These are phyloP conservation scores for Microctonus hyperodae DNA, from an alignment of 2,888 invertebrate species.

Conservation along the genomic window DNA sequence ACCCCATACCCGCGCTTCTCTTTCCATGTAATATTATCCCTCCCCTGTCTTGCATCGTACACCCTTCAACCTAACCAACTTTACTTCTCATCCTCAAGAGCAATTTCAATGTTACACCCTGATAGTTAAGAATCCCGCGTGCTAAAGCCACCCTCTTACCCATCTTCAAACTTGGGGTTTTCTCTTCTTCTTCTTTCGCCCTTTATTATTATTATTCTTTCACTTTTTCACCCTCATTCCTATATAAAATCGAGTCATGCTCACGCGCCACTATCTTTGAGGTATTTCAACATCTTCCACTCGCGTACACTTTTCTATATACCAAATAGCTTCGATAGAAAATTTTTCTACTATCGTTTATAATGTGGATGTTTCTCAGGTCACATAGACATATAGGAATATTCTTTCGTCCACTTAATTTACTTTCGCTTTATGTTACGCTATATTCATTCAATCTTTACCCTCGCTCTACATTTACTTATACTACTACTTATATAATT, in stretches of 20 bases:
- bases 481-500: not conserved
- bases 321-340: too few species aligned
- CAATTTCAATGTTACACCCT: conserved; percentile 34
- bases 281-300: not conserved
- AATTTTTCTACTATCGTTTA: not conserved
- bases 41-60: not conserved
- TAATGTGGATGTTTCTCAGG: not conserved
- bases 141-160: not conserved
- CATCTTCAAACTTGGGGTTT: not conserved
- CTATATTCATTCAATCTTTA: not conserved
- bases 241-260: not conserved
- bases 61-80: not conserved
- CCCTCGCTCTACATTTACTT: not conserved
- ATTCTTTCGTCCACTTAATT: not conserved
- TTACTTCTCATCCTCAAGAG: conserved; percentile 1
- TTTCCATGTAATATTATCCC: not conserved
- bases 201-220: not conserved
- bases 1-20: not conserved
- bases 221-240: not conserved
- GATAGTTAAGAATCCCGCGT: conserved; percentile 17
- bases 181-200: not conserved
- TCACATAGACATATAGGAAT: too few species aligned
- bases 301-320: not conserved
- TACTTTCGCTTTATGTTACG: not conserved
- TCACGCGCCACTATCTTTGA: not conserved